A percentile compares a stretch with the other conserved stretches of the same genome.
Evolutionary conservation across 2,888 invertebrate species (phyloP).

Genomic region (Cheilosia scutellata): DNA sequence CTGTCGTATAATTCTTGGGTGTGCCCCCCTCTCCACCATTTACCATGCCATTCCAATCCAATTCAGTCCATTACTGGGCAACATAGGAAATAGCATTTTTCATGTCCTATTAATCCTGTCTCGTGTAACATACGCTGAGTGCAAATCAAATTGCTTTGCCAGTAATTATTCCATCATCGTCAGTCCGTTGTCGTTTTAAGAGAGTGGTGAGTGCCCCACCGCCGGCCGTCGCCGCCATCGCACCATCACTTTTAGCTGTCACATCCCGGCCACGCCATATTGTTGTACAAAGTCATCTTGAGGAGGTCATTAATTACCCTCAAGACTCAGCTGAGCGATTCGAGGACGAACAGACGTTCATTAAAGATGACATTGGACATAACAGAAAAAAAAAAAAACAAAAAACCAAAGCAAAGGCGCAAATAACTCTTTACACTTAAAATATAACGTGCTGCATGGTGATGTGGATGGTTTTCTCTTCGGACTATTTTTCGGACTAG

Average conservation of each 20-base stretch:
- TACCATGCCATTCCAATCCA: background rate
- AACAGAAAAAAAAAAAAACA: constrained; percentile 13
- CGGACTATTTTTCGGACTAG: constrained; percentile 11
- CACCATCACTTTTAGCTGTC: constrained; percentile 65
- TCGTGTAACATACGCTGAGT: constrained; percentile 72
- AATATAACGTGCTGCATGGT: constrained; percentile 23
- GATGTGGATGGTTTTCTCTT: constrained; percentile 20
- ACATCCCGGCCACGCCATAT: constrained; percentile 75
- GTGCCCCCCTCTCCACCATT: background rate
- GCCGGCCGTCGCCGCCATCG: background rate
- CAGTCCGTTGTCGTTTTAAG: constrained; percentile 46
- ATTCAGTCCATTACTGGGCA: background rate
- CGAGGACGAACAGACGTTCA: constrained; percentile 72
- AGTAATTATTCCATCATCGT: constrained; percentile 76
- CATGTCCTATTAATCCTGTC: constrained; percentile 75
- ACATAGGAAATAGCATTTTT: constrained; percentile 69
- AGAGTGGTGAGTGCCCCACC: constrained; percentile 41
- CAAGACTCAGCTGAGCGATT: constrained; percentile 69
- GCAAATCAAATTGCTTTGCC: constrained; percentile 75
- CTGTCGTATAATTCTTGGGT: constrained; percentile 58
- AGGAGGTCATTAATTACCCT: constrained; percentile 76
- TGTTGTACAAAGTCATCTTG: constrained; percentile 74
- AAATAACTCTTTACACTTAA: constrained; percentile 38
- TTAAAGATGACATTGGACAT: constrained; percentile 71
- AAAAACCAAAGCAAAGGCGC: background rate